These are phyloP conservation scores for Phallusia fumigata DNA, from an alignment of 23 tunicate species.

Conservation along the genomic window DNA sequence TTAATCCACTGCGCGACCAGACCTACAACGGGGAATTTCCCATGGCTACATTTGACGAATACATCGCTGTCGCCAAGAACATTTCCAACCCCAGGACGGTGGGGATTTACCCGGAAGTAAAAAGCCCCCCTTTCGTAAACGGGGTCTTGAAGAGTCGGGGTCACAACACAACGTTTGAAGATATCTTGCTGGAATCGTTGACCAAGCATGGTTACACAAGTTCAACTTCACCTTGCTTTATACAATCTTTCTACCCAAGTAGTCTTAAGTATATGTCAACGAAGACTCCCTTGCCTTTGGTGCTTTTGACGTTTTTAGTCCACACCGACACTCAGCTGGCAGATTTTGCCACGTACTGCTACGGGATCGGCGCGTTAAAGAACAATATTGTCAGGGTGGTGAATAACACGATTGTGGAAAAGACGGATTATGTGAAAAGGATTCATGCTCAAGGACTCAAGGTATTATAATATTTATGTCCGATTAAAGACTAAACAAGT, in stretches of 20 bases:
- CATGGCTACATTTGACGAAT: conserved; percentile 78
- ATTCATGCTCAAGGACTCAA: conserved; percentile 51
- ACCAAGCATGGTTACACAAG: conserved; percentile 56
- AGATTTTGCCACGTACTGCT: conserved; percentile 34
- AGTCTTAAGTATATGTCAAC: conserved; percentile 50
- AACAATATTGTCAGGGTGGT: conserved; percentile 39
- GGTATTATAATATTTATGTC: too few species aligned
- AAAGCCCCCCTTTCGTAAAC: conserved; percentile 64
- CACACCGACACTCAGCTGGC: conserved; percentile 21
- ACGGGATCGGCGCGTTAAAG: conserved; percentile 73
- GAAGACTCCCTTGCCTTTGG: conserved; percentile 46
- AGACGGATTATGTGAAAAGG: conserved; percentile 44
- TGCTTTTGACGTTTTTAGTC: conserved; percentile 6
- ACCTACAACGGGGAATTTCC: conserved; percentile 64
- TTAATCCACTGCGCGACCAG: conserved; percentile 59
- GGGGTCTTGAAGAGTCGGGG: neutral
- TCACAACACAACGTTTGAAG: conserved; percentile 74
- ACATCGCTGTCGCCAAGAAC: conserved; percentile 67
- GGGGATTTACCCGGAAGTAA: conserved; percentile 93
- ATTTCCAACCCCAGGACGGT: conserved; percentile 29
- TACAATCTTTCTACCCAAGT: conserved; percentile 62
- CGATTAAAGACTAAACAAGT: too few species aligned
- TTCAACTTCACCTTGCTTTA: conserved; percentile 64
- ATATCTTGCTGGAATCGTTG: conserved; percentile 52
- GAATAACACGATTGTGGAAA: conserved; percentile 25